Evolutionary conservation across 2,797 vertebrate genomes (phyloP), one percentile per base, ranked within the genome.

Genomic region (Cuniculus paca): DNA sequence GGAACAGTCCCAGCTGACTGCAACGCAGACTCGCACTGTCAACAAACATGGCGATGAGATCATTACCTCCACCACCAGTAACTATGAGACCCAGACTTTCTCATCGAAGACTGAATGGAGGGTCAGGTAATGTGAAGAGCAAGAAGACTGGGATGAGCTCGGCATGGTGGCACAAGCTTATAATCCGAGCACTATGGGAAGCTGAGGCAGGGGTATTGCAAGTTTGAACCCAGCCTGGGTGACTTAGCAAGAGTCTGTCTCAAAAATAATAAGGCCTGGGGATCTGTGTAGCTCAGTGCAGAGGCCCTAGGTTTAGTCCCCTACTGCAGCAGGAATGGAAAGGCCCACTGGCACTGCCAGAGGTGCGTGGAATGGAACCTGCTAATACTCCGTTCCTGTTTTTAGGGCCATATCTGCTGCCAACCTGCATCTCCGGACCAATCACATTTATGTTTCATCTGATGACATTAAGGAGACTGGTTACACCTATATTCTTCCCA

Each of bases 21-120:
- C 99, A 90, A 99, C 99, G 0, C 99, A 99, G 98, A 99, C 99
- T 1, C 99, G 99, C 81, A 99, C 99, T 0, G 99, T 99, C 91
- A 99, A 99, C 99, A 99, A 99, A 94, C 99, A 99, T 0, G 99
- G 99, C 0, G 99, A 99, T 7, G 99, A 99, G 98, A 99, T 99
- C 97, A 99, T 99, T 99, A 99, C 99, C 84, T 99, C 99, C 31
- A 99, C 99, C 95, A 99, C 99, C 96, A 99, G 99, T 98, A 99
- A 99, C 98, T 99, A 99, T 0, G 99, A 99, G 98, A 99, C 99
- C 0, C 99, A 99, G 98, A 99, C 99, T 28, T 99, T 99, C 99
- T 99, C 99, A 56, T 99, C 99, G 2, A 99, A 99, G 98, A 99
- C 99, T 0, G 99, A 99, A 84, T 99, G 99, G 99, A 99, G 99